Evolutionary conservation across 1,140 invertebrate species (phyloP).

Genomic region (Marisa cornuarietis): DNA sequence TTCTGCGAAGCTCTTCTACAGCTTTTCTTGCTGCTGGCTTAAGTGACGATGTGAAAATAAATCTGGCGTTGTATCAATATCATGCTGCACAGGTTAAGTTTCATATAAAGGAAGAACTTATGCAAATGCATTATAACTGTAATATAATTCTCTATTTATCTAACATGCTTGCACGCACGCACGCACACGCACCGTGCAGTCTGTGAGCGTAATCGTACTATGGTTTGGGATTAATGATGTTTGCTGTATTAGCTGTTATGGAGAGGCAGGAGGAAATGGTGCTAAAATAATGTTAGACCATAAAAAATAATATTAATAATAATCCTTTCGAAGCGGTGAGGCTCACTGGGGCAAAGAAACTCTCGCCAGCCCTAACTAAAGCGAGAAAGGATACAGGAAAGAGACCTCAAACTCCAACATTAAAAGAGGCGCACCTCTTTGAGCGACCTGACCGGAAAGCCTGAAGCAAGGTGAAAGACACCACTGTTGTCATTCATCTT

Average conservation of each 20-base stretch:
- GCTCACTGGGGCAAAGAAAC: neutral
- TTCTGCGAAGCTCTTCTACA: no score
- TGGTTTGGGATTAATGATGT: neutral
- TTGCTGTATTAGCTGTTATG: neutral
- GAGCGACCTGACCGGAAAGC: neutral
- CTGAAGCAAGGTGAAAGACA: neutral
- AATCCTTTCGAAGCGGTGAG: neutral
- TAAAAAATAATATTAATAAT: neutral
- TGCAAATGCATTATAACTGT: no score
- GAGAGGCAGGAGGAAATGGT: neutral
- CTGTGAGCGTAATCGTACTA: neutral
- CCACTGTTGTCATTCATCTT: conserved; percentile 7
- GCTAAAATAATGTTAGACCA: neutral
- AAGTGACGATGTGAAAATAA: no score
- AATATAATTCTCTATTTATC: no score
- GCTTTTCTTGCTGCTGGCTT: no score
- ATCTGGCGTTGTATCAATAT: no score
- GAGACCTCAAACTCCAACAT: neutral
- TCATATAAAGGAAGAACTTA: no score
- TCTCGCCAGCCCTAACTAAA: neutral
- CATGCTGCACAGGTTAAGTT: no score
- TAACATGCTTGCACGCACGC: neutral
- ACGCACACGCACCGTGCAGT: conserved; percentile 4
- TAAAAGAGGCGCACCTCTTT: neutral
- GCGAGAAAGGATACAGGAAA: neutral